Conservation (phyloP, 2,888 invertebrate species). For the Dicycla oo region DNA sequence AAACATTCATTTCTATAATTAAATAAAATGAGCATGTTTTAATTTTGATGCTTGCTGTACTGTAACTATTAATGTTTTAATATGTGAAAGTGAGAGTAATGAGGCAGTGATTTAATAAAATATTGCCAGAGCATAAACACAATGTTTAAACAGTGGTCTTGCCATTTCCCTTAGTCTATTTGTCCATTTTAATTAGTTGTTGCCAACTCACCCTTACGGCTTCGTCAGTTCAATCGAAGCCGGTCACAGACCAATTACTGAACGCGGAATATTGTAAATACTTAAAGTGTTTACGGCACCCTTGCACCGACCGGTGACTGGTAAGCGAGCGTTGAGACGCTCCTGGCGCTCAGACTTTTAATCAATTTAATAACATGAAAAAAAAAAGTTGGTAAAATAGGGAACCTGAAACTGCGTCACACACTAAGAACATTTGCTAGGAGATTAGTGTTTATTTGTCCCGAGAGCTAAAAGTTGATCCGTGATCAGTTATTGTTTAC, state of each 20-base stretch:
- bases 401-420: constrained; percentile 14
- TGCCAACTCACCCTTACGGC: background rate
- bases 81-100: constrained; percentile 2
- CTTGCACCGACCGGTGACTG: background rate
- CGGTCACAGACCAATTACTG: constrained; percentile 15
- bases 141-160: no score
- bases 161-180: constrained; percentile 10
- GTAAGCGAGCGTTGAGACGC: background rate
- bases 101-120: background rate
- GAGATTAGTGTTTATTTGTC: constrained; percentile 35
- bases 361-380: constrained; percentile 33
- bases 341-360: constrained; percentile 4
- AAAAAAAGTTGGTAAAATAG: no score
- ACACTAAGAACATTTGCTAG: constrained; percentile 34
- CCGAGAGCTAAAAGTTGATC: constrained; percentile 38
- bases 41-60: background rate
- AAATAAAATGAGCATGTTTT: background rate
- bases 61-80: background rate
- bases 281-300: background rate
- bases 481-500: constrained; percentile 32
- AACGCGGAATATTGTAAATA: constrained; percentile 9
- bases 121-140: background rate
- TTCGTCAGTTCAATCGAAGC: constrained; percentile 1
- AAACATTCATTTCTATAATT: background rate
- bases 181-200: constrained; percentile 33